Evolutionary conservation across 2,113 vertebrate species (phyloP), one percentile per base, ranked within the genome.

Genomic region (Meles meles): DNA sequence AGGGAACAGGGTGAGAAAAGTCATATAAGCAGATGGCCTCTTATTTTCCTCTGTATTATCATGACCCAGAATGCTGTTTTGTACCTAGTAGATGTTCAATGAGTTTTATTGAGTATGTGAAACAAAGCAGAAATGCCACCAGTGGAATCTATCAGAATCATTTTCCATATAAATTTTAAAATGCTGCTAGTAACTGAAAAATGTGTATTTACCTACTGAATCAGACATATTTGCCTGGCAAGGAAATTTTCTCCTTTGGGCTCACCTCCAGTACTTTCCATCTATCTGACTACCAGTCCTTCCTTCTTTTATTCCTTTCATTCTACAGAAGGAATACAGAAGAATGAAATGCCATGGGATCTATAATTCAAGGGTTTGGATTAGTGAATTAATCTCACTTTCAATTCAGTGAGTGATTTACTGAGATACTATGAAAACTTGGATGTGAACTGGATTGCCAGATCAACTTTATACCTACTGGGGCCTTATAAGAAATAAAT

Each of bases 11-110:
- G 5, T 74, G 39, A 63, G 34, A 3, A 29, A 85, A 85, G 34
- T 1, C 25, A 10, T 29, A 0, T 47, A 25, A 27, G 9, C 44
- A 65, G n/a, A 63, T 5, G 20, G 27, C 13, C 20, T n/a, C n/a
- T 34, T 42, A 39, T 47, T 63, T 77, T 65, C 55, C 67, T 63
- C 25, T 31, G 34, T 85, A 63, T 52, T 37, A 47, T 57, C 37
- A 42, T 37, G 37, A 79, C 4, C 47, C 29, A 31, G 7, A 69
- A 37, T 49, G 52, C 17, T 59, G 13, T 37, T 34, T 87, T 79
- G 29, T 44, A n/a, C 13, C 29, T 13, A 27, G 63, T 80, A 81
- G 52, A 47, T 17, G 47, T 47, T 81, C 17, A 25, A 14, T 49
- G 74, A 71, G 49, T 7, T 71, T 81, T 27, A 0, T 4, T 71